Conservation (phyloP, 35 echinoderm and acorn worm genomes). For the Holothuria glaberrima region DNA sequence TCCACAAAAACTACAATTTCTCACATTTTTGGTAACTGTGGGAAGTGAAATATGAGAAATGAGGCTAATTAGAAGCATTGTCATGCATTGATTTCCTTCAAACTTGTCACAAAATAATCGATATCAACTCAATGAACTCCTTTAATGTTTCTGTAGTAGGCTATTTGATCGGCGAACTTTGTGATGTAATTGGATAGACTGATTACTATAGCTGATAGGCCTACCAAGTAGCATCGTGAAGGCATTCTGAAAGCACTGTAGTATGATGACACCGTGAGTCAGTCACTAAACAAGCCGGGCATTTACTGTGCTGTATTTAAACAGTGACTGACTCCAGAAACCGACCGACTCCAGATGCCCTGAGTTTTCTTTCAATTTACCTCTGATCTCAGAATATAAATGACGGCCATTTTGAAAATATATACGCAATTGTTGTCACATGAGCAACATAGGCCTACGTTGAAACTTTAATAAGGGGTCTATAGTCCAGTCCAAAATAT, state of each 20-base stretch:
- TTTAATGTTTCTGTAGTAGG: background rate
- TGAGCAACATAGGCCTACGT: too few species aligned
- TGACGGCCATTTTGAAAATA: background rate
- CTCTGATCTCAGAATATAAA: background rate
- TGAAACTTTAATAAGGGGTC: too few species aligned
- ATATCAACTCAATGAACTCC: too few species aligned
- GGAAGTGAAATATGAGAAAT: too few species aligned
- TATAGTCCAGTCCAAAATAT: background rate
- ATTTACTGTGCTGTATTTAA: slow-evolving; percentile 17
- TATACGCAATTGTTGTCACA: background rate
- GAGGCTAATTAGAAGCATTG: too few species aligned
- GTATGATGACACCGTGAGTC: too few species aligned
- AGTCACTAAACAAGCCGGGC: background rate
- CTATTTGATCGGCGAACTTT: background rate
- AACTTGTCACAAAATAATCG: too few species aligned
- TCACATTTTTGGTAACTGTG: too few species aligned
- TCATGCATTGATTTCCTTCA: too few species aligned
- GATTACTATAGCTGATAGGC: background rate
- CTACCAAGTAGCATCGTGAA: background rate
- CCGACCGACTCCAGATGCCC: background rate
- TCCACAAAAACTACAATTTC: too few species aligned
- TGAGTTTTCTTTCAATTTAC: background rate
- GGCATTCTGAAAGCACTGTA: background rate
- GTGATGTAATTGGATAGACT: background rate
- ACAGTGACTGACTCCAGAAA: background rate